Evolutionary conservation across 2,797 vertebrate genomes (phyloP).

Genomic region (Poeciliopsis infans): DNA sequence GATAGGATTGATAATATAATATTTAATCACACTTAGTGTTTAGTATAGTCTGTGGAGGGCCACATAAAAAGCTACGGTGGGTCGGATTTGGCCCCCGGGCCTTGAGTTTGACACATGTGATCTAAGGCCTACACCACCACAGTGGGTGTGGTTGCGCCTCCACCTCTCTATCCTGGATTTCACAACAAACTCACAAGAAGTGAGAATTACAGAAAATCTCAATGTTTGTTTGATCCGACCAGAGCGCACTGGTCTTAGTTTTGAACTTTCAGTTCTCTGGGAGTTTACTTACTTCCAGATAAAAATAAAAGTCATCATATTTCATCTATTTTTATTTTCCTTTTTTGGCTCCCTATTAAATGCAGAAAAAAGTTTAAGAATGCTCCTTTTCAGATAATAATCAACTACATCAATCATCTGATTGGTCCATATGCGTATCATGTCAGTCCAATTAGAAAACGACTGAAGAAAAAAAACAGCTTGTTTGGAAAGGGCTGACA

Average conservation of each 20-base stretch:
- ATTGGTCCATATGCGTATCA: no score
- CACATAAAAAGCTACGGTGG: no score
- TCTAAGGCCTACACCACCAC: neutral
- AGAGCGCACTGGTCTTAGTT: neutral
- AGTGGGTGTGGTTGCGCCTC: neutral
- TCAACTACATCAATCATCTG: no score
- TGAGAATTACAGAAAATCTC: neutral
- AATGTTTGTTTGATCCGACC: neutral
- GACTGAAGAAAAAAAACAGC: no score
- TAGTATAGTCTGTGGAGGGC: no score
- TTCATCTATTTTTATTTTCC: neutral
- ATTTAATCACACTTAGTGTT: no score
- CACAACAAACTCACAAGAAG: neutral
- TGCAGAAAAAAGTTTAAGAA: neutral
- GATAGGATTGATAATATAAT: no score
- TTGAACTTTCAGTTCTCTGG: neutral
- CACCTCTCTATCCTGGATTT: neutral
- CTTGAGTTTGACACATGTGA: no score
- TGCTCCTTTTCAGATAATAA: neutral
- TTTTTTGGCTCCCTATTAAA: neutral
- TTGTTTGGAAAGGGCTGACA: no score
- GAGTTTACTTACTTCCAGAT: neutral
- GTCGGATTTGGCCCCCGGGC: no score
- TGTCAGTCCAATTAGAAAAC: no score
- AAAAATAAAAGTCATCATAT: neutral